Base-by-base conservation (phyloP, 2,797 vertebrate genomes). In the Bradypus variegatus region DNA sequence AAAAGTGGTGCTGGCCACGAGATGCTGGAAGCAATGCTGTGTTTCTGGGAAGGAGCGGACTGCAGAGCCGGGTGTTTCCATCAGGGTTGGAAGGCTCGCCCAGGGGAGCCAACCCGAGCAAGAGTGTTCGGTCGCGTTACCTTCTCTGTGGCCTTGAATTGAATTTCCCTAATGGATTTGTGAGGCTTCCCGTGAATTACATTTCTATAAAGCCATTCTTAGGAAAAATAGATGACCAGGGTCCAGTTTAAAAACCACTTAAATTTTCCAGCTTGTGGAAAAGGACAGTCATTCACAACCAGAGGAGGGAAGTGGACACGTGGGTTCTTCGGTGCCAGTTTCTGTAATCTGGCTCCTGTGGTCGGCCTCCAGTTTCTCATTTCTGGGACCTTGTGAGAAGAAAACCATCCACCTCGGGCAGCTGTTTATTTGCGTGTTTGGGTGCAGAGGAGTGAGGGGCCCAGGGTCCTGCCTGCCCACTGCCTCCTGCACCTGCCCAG, bases 311-410 rank as follows among this genome's bases (percentile, higher is more conserved):
- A 65, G 92, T 6, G 80, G 77, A 27, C 8, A 25, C 70, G 70
- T 29, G 23, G 50, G 27, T 93, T 91, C 31, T 78, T 77, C 19
- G 85, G 83, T 91, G 86, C 36, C 0, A 1, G n/a, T 33, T 93
- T 2, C 93, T 92, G 50, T 80, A 90, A 5, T 16, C 45, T 86
- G 67, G 67, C 80, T 41, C 41, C 81, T 93, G 70, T 79, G 31
- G 88, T 80, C 72, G 55, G 33, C n/a, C 3, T 76, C 83, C 13
- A 8, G 31, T 77, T 31, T 33, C 92, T 95, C 93, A 38, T 8
- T 91, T 93, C 67, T 87, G 69, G 90, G 93, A 62, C n/a, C 8
- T 91, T 55, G 86, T 25, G 64, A 9, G 53, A 83, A 31, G 75
- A 93, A 81, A 58, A 77, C 78, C 62, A 18, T 25, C 72, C 36